Base-by-base conservation (phyloP, 1,140 invertebrate genomes). In the Pararge aegeria region DNA sequence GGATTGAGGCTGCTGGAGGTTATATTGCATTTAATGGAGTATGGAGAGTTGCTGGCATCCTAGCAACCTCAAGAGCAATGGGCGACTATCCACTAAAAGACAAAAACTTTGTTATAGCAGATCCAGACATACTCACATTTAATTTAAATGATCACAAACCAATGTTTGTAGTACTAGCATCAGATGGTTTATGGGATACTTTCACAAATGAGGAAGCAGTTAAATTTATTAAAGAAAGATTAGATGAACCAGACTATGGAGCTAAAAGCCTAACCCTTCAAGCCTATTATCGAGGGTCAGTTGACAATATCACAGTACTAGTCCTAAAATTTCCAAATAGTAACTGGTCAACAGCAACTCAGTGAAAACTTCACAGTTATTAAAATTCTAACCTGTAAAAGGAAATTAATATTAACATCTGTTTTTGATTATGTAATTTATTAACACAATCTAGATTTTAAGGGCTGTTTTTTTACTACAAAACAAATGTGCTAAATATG, bases 61-160 rank as follows among this genome's bases (percentile, higher is more conserved):
- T 99, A 64, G 98, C 98, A 1, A 98, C 97, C 27, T 99, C 97
- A 10, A 91, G 98, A 73, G 98, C 97, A 0, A 91, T 98, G 55
- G 98, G 98, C 19, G 98, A 99, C 90, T 98, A 98, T 88, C 97
- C 97, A 20, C 88, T 99, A 0, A 99, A 99, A 91, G 96, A 98
- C 75, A 95, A 95, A 78, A 97, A 96, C 78, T 93, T 98, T 69
- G 95, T 99, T 7, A 98, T 98, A 67, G 97, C 97, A 1, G 96
- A 98, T 82, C 98, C 98, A 18, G 98, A 99, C 83, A 97, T 99
- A 72, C 90, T 97, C 56, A 97, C 96, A n/a, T 98, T 99, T 84
- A 95, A 98, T 83, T 83, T 97, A 42, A 91, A 92, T 40, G 94
- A 96, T 85, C 95, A 96, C 71, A 95, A 94, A 78, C 97, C 98